Base-by-base conservation (phyloP, 1,140 invertebrate species). In the Heliconius himera region DNA sequence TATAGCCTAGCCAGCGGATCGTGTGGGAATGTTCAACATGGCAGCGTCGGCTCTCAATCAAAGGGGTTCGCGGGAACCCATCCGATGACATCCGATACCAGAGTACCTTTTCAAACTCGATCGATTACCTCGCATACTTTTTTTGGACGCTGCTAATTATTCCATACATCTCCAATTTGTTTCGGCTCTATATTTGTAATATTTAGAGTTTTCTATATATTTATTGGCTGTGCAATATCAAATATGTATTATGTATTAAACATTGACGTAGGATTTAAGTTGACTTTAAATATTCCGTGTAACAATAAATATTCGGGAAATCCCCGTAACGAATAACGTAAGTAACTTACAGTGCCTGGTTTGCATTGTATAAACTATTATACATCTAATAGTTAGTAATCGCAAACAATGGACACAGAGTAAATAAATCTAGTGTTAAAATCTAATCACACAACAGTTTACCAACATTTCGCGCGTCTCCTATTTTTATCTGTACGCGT, bases 11-110 rank as follows among this genome's bases (percentile, higher is more conserved):
- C 81, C 79, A 88, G 88, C 85, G 83, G 79, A 81, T 90, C 92
- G 92, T 94, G 92, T 93, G 89, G 86, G 90, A 92, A 94, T 94
- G 92, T 86, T 83, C 86, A 92, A 93, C 92, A 92, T 84, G 84
- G 75, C 74, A 80, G 84, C 81, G 90, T 80, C 92, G 92, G 91
- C 89, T 71, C 82, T 80, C 81, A 80, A 87, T 91, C 91, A 94
- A 94, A 92, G 82, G 86, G 85, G 86, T 93, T 91, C 91, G 84
- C 83, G 90, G 91, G 91, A 91, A 86, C 78, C 76, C 74, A 85
- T 76, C 77, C 82, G 84, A 84, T 87, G 90, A 85, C 88, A 93
- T 90, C 72, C 82, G 89, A 91, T 89, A 93, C 83, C 77, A 73
- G 76, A 83, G 76, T 85, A 82, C 79, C 79, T 88, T 84, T 81